Evolutionary conservation across 2,888 invertebrate genomes (phyloP), one percentile per base, ranked within the genome.

Genomic region (Parapristionchus giblindavisi): DNA sequence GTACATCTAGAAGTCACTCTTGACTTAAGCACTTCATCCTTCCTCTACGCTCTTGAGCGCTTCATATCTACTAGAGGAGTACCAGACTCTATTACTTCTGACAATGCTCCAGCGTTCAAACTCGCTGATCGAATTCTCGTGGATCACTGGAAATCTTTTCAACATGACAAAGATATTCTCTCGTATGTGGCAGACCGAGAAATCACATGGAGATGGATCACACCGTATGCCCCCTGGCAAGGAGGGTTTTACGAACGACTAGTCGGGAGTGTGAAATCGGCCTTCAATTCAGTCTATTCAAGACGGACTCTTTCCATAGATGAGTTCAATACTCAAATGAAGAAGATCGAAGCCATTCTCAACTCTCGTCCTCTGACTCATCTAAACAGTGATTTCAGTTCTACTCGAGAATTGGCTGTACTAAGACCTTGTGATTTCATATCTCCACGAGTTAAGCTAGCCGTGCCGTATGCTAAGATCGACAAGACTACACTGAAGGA

Each of bases 21-120:
- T 0, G 81, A 85, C 11, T 75, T 88, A n/a, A 84, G 84, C 3
- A 85, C 88, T 0, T 75, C 79, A 11, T 77, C 78, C 24, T 88
- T 89, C 75, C 27, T 89, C 4, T 77, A 80, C 58, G 81, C 83
- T 14, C 75, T 89, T 17, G 72, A 85, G 51, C 74, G 88, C 54
- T 89, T 89, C 34, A 80, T 88, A n/a, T 80, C 85, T 2, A 76
- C 87, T 51, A 76, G 87, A 34, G 87, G 89, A 4, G 77, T 85
- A 40, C 89, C 89, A 0, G 71, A 38, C 1, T 70, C 78, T 0
- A 83, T 82, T 21, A 24, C 65, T 3, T 84, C 84, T 36, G 89
- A 90, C 71, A 89, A 89, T 75, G 88, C 88, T 0, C 85, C 85
- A 0, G 89, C 88, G 77, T 89, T 90, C 79, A 56, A 60, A 32